Evolutionary conservation across 2,113 vertebrate genomes (phyloP), one percentile per base, ranked within the genome.

Genomic region (Gymnocephalus cernua): DNA sequence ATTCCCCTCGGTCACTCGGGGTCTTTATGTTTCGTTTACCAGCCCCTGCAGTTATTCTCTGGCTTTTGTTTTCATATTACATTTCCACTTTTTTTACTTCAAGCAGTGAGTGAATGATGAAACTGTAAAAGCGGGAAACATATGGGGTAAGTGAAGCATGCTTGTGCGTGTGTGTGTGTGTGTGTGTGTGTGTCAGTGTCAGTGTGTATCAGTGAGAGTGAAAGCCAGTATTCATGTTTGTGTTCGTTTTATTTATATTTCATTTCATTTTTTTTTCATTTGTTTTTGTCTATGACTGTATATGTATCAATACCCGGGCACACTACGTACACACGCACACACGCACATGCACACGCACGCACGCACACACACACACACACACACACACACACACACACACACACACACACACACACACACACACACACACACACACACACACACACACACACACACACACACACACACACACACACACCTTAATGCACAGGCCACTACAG

Each of bases 1-100:
- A 92, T 93, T 92, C 93, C 94, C 91, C 92, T 95, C 88, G 90
- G 93, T 94, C 93, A 93, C 90, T 93, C 59, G 74, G 91, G 85
- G 90, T 92, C 90, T 91, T 93, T 94, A 89, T 91, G 87, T 92
- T 92, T 91, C 91, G 83, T 93, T 94, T 93, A 94, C 89, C 87
- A 85, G 87, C 80, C 92, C 91, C 93, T 85, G 92, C 93, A 92
- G 91, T 93, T 92, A 93, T 92, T 91, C 88, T 83, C 80, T 68
- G 70, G 77, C 91, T 93, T 91, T 94, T 94, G 89, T 92, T 94
- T 93, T 93, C 91, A 91, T 81, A 89, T 89, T 90, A 82, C 81
- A 90, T 93, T 91, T 94, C 38, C 82, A 86, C 80, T 80, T 83
- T 65, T 85, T 74, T 62, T 63, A 11, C 38, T 58, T 29, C 50